Evolutionary conservation across 1,140 invertebrate genomes (phyloP).

Genomic region (Chrysoperla carnea): DNA sequence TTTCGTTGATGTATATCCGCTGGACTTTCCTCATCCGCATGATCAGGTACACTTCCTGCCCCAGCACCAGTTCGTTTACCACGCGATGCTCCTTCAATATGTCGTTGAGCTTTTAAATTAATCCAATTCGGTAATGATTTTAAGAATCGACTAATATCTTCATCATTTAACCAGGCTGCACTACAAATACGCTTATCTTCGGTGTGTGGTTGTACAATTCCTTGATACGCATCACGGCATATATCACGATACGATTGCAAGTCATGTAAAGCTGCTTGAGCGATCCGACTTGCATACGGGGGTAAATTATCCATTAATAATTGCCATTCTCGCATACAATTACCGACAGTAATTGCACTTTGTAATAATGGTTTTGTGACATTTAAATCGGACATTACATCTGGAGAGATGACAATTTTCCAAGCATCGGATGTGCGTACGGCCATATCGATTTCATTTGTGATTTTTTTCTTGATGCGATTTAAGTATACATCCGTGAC

Average conservation of each 20-base stretch:
- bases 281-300: constrained; percentile 46
- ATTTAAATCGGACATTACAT: constrained; percentile 40
- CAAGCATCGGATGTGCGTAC: constrained; percentile 60
- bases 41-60: constrained; percentile 17
- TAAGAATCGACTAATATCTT: constrained; percentile 81
- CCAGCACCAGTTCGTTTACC: constrained; percentile 7
- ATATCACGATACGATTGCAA: constrained; percentile 58
- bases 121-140: constrained; percentile 73
- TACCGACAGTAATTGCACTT: constrained; percentile 55
- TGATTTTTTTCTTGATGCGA: constrained; percentile 36
- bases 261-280: constrained; percentile 47
- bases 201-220: constrained; percentile 61
- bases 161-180: constrained; percentile 83
- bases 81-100: constrained; percentile 17
- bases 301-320: constrained; percentile 53
- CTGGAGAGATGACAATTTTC: constrained; percentile 44
- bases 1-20: constrained; percentile 66
- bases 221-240: constrained; percentile 53
- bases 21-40: constrained; percentile 49
- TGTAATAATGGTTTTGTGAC: constrained; percentile 45
- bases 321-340: constrained; percentile 47
- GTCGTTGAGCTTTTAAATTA: constrained; percentile 40
- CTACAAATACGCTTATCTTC: constrained; percentile 69
- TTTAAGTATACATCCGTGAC: constrained; percentile 51
- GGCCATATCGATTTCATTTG: constrained; percentile 40